Percentiles rank a stretch among this genome's conserved stretches.
Conservation (phyloP, 2,797 vertebrate genomes). For the Otolemur crassicaudatus region DNA sequence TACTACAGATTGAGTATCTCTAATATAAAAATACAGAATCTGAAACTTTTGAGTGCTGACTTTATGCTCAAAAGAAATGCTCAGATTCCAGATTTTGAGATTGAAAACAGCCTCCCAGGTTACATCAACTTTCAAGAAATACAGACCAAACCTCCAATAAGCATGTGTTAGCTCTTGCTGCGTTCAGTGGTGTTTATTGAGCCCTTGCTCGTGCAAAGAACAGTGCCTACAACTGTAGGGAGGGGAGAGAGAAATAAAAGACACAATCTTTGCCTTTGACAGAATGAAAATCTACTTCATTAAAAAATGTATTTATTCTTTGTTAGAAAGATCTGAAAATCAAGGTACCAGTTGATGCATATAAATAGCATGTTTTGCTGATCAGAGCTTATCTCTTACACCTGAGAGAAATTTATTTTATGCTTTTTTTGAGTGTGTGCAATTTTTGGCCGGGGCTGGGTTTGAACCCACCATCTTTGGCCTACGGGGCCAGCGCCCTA, state of each 20-base stretch:
- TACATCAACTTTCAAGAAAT: not conserved
- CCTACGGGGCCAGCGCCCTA: too few relatives aligned
- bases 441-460: too few relatives aligned
- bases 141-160: not conserved
- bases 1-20: not conserved
- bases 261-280: not conserved
- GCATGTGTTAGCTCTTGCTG: not conserved
- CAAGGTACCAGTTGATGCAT: not conserved
- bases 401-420: not conserved
- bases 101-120: not conserved
- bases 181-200: not conserved
- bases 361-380: constrained; percentile 11
- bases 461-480: too few relatives aligned
- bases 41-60: not conserved
- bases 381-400: not conserved
- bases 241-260: not conserved
- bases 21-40: not conserved
- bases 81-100: not conserved
- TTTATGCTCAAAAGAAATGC: too few relatives aligned
- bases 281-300: not conserved
- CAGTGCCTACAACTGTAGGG: not conserved
- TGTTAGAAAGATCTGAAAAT: not conserved
- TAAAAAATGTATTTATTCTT: constrained; percentile 1
- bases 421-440: not conserved
- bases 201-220: not conserved